Conservation (phyloP, 2,888 invertebrate species). For the Diabrotica balteata region DNA sequence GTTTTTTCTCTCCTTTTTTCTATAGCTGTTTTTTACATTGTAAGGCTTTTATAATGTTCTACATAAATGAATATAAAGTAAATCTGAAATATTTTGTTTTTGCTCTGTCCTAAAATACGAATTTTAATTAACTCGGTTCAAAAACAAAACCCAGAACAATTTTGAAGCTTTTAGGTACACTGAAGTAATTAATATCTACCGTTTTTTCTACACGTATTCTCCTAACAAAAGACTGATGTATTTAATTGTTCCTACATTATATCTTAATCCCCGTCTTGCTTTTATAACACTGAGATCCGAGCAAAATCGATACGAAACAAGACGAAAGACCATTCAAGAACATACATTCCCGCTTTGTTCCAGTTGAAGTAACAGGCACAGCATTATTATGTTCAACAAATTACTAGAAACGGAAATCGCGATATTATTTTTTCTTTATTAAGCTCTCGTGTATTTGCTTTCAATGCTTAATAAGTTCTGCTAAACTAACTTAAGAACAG, state of each 20-base stretch:
- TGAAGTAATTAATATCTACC: too few relatives aligned
- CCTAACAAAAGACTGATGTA: neutral
- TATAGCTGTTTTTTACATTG: too few relatives aligned
- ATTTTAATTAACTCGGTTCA: too few relatives aligned
- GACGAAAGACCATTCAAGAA: conserved; percentile 23
- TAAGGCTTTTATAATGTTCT: too few relatives aligned
- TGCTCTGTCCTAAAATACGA: too few relatives aligned
- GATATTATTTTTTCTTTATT: conserved; percentile 7
- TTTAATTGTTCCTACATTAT: conserved; percentile 9
- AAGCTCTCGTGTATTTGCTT: neutral
- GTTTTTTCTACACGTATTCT: neutral
- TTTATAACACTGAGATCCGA: conserved; percentile 4
- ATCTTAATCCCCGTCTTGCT: conserved; percentile 10
- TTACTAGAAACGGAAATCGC: conserved; percentile 15
- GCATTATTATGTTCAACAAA: conserved; percentile 19
- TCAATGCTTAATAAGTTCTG: too few relatives aligned
- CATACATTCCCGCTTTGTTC: conserved; percentile 20
- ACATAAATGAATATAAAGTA: too few relatives aligned
- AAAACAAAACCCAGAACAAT: too few relatives aligned
- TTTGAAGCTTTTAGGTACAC: too few relatives aligned
- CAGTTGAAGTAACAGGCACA: conserved; percentile 14
- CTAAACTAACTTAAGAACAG: too few relatives aligned
- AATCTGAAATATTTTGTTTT: too few relatives aligned
- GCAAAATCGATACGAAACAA: conserved; percentile 19
- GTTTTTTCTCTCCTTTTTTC: too few relatives aligned